These are phyloP conservation scores for Tachina lurida DNA, from an alignment of 2,888 invertebrate genomes.

Conservation along the genomic window DNA sequence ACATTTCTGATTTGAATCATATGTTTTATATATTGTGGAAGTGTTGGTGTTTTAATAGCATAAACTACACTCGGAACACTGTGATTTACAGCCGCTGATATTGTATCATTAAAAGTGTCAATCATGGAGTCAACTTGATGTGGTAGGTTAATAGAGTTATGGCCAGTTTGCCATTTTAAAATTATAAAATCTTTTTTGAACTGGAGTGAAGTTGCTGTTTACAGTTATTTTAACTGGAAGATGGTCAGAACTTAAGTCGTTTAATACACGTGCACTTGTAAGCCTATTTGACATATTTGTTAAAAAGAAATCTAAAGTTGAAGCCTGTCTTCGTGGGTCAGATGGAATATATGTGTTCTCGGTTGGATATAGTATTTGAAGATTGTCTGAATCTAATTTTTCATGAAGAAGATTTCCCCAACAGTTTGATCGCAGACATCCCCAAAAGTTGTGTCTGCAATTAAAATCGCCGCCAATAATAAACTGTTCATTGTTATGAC, in stretches of 20 bases:
- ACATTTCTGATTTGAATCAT: constrained; percentile 14
- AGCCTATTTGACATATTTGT: too few relatives aligned
- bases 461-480: background rate
- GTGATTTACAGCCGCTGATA: background rate
- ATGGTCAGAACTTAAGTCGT: too few relatives aligned
- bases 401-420: background rate
- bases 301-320: too few relatives aligned
- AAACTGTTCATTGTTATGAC: background rate
- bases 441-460: background rate
- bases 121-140: background rate
- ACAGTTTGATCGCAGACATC: background rate
- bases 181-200: too few relatives aligned
- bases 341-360: background rate
- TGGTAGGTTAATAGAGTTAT: too few relatives aligned
- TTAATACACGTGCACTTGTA: too few relatives aligned
- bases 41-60: background rate
- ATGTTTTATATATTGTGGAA: background rate
- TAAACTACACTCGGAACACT: background rate
- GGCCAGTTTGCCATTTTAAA: too few relatives aligned
- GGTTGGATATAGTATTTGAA: background rate
- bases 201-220: too few relatives aligned
- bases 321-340: too few relatives aligned
- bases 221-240: too few relatives aligned
- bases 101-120: background rate
- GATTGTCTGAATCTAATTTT: background rate